These are phyloP conservation scores for Dioctria linearis DNA, from an alignment of 2,888 invertebrate genomes.

Conservation along the genomic window DNA sequence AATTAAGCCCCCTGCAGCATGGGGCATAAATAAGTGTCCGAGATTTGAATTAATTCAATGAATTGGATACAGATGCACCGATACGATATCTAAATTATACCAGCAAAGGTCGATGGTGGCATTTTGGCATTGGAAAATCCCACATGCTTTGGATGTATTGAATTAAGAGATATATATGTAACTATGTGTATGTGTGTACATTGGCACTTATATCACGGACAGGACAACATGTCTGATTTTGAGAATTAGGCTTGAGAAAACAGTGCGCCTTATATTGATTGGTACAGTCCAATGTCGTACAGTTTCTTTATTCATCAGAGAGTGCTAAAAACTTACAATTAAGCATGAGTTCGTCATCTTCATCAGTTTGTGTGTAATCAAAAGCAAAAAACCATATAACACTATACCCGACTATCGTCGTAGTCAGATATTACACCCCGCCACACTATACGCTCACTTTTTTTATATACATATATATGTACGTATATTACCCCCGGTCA, in stretches of 20 bases:
- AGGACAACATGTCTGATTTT: constrained; percentile 11
- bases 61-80: constrained; percentile 47
- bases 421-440: constrained; percentile 20
- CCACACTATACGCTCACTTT: background rate
- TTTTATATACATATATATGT: no score
- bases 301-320: background rate
- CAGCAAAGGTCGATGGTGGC: constrained; percentile 13
- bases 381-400: background rate
- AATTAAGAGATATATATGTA: no score
- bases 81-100: constrained; percentile 18
- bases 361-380: constrained; percentile 15
- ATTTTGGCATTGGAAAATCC: background rate
- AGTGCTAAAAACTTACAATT: constrained; percentile 34
- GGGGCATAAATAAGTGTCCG: constrained; percentile 52
- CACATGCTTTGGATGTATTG: background rate
- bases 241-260: background rate
- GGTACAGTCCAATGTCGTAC: background rate
- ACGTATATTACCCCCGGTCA: no score
- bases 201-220: background rate
- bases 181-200: background rate
- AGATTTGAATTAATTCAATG: constrained; percentile 55
- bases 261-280: background rate
- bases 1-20: constrained; percentile 55
- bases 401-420: background rate
- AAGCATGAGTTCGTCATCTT: constrained; percentile 35